These are phyloP conservation scores for Myrmecophaga tridactyla DNA, from an alignment of 2,113 vertebrate species.

Conservation along the genomic window DNA sequence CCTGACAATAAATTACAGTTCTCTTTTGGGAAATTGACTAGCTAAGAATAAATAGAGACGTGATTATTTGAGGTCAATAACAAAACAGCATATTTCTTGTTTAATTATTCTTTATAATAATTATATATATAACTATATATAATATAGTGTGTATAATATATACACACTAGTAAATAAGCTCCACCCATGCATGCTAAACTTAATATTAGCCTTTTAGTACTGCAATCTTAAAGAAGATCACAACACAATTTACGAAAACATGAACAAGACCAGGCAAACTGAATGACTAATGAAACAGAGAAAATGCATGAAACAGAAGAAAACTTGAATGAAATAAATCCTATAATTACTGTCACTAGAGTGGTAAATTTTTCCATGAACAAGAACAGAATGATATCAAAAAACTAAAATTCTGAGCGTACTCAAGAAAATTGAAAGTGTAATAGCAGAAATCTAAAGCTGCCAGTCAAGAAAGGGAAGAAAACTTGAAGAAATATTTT, in stretches of 20 bases:
- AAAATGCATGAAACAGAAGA: background rate
- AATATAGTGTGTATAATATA: no score
- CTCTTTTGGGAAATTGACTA: background rate
- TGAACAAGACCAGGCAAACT: background rate
- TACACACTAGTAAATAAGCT: background rate
- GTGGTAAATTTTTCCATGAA: background rate
- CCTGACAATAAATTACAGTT: background rate
- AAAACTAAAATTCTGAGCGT: background rate
- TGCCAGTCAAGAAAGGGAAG: background rate
- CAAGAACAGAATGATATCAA: background rate
- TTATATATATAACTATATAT: no score
- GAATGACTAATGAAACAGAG: background rate
- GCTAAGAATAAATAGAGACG: background rate
- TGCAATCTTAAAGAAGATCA: background rate
- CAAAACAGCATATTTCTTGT: background rate
- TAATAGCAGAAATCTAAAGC: background rate
- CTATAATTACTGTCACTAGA: background rate
- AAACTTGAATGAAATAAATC: background rate
- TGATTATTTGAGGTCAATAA: background rate
- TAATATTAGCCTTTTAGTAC: conserved; percentile 1
- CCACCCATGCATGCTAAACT: background rate
- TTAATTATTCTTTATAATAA: background rate
- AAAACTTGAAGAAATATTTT: background rate
- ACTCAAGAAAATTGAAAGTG: background rate
- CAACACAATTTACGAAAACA: background rate